Percentiles rank a stretch among this genome's conserved stretches.
phyloP scores from a whole-genome alignment of 2,888 invertebrate genomes.

The Prosapia bicincta region DNA sequence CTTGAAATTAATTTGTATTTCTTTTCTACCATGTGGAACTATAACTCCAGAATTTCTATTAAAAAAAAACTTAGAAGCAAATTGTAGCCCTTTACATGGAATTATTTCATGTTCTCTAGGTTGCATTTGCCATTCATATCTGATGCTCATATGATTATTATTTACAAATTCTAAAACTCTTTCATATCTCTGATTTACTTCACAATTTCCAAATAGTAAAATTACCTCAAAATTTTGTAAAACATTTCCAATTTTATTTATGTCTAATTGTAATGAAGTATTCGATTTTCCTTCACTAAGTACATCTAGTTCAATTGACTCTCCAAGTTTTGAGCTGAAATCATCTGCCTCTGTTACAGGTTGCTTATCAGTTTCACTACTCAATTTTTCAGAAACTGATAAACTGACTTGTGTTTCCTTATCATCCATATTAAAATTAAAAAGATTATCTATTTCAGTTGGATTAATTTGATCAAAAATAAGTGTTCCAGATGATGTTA shows the following conservation, averaged over 20 bases:
- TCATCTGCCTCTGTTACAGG: too few species aligned
- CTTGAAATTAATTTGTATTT: not conserved
- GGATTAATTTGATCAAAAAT: not conserved
- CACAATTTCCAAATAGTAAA: not conserved
- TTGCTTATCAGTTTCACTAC: too few species aligned
- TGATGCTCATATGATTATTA: not conserved
- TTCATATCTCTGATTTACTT: not conserved
- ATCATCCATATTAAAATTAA: not conserved
- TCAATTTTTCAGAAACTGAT: not conserved
- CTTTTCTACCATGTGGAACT: not conserved
- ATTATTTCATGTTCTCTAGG: not conserved
- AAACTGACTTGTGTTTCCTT: not conserved
- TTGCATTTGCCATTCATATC: not conserved
- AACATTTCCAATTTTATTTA: not conserved
- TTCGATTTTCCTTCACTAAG: too few species aligned
- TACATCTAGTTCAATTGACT: too few species aligned
- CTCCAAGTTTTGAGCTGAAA: too few species aligned
- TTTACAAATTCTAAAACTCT: not conserved
- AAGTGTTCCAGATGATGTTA: not conserved
- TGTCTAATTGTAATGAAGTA: too few species aligned
- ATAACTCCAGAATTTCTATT: conserved; percentile 14
- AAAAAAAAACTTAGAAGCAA: conserved; percentile 2
- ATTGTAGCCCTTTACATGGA: not conserved
- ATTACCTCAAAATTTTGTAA: not conserved
- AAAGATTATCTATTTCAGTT: not conserved